These are phyloP conservation scores for Osmerus eperlanus DNA, from an alignment of 2,113 vertebrate species.

Conservation along the genomic window DNA sequence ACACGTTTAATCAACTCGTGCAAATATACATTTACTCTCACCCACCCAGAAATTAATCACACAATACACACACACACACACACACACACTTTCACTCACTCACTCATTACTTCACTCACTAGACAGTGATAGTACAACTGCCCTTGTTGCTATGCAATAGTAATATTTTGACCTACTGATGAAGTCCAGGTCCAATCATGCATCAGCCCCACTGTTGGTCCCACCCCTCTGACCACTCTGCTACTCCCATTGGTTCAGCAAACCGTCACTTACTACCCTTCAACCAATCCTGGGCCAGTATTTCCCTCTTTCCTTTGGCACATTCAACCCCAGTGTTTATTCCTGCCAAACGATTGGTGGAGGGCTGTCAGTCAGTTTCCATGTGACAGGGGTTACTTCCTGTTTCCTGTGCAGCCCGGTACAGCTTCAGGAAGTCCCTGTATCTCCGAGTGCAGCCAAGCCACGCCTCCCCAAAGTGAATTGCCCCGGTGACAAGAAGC, in stretches of 20 bases:
- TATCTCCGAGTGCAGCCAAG: slow-evolving; percentile 87
- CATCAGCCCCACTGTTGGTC: too few relatives aligned
- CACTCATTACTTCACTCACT: slow-evolving; percentile 17
- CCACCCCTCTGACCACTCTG: too few relatives aligned
- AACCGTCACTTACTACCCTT: too few relatives aligned
- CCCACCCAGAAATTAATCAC: neutral
- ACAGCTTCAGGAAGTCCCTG: slow-evolving; percentile 86
- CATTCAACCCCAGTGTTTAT: neutral
- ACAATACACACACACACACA: slow-evolving; percentile 7
- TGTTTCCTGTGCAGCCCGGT: slow-evolving; percentile 72
- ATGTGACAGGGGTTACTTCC: slow-evolving; percentile 88
- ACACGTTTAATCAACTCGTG: slow-evolving; percentile 12
- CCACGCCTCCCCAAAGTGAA: slow-evolving; percentile 89
- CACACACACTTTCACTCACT: slow-evolving; percentile 28
- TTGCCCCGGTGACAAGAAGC: slow-evolving; percentile 86
- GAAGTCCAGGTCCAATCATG: neutral
- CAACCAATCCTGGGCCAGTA: too few relatives aligned
- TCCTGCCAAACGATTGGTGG: neutral
- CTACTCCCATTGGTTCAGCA: too few relatives aligned
- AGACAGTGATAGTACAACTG: slow-evolving; percentile 9
- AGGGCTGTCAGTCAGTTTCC: slow-evolving; percentile 66
- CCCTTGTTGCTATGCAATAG: slow-evolving; percentile 30
- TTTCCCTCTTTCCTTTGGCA: too few relatives aligned
- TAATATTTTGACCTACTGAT: slow-evolving; percentile 39
- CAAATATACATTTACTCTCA: neutral